A percentile compares a stretch with the other conserved stretches of the same genome.
These are phyloP conservation scores for Bradypus variegatus DNA, from an alignment of 2,797 vertebrate species.

Conservation along the genomic window DNA sequence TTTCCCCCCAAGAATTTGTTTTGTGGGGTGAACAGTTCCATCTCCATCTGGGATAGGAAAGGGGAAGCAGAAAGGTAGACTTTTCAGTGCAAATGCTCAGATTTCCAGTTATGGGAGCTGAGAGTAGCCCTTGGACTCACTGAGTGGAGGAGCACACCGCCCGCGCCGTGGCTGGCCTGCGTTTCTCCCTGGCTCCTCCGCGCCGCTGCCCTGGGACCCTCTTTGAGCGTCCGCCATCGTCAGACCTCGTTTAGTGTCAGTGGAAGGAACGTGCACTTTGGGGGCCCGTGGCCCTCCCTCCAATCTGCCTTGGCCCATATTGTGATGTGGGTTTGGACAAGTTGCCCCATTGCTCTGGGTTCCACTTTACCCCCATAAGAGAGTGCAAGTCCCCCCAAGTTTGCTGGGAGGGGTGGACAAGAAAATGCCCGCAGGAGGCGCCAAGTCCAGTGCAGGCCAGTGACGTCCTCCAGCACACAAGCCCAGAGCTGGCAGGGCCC, in stretches of 20 bases:
- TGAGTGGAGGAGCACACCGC: too few relatives aligned
- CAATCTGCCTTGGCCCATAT: fast-evolving
- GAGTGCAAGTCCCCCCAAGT: background rate
- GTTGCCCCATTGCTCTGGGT: too few relatives aligned
- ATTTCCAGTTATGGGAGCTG: fast-evolving
- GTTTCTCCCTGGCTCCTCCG: too few relatives aligned
- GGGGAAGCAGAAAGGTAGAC: background rate
- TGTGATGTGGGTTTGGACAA: too few relatives aligned
- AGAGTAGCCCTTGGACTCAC: too few relatives aligned
- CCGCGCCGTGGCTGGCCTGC: too few relatives aligned
- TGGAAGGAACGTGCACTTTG: background rate
- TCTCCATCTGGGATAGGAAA: background rate
- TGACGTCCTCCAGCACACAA: background rate
- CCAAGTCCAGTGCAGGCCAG: fast-evolving
- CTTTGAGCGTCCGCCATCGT: too few relatives aligned
- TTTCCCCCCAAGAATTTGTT: too few relatives aligned
- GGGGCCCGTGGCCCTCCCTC: background rate
- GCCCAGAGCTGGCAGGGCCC: fast-evolving
- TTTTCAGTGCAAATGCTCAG: fast-evolving
- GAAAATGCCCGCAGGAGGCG: background rate
- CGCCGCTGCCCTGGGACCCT: too few relatives aligned
- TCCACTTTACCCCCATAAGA: background rate
- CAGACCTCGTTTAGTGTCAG: too few relatives aligned
- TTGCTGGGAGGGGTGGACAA: background rate
- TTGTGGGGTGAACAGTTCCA: background rate